A percentile compares a stretch with the other conserved stretches of the same genome.
Conservation (phyloP, 2,113 vertebrate genomes). For the Burhinus oedicnemus region DNA sequence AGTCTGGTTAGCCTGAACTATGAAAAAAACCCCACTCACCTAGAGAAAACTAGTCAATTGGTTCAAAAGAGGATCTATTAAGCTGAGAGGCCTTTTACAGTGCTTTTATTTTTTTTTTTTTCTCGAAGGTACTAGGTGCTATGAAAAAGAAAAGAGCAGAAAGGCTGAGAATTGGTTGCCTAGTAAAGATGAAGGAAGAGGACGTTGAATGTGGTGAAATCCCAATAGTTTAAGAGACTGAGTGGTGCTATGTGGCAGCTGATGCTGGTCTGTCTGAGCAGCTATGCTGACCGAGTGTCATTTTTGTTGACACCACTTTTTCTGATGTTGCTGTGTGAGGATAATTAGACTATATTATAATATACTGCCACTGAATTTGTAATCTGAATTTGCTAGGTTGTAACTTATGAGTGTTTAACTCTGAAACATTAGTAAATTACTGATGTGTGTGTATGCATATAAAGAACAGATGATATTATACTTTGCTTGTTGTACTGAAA, state of each 20-base stretch:
- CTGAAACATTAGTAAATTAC: background rate
- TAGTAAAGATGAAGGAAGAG: background rate
- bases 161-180: background rate
- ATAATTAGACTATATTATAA: background rate
- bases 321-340: background rate
- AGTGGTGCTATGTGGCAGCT: background rate
- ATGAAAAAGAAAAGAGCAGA: background rate
- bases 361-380: background rate
- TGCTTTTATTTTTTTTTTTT: rapidly evolving
- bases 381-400: background rate
- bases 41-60: background rate
- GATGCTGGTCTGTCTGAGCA: background rate
- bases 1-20: background rate
- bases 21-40: background rate
- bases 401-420: background rate
- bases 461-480: background rate
- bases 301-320: background rate
- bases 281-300: background rate
- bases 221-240: background rate
- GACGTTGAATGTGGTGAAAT: background rate
- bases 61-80: background rate
- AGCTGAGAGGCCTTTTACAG: background rate
- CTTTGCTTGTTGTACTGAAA: background rate
- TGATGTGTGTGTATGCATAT: background rate
- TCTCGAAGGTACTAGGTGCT: background rate